Percentiles rank a stretch among this genome's conserved stretches.
Conservation (phyloP, 2,888 invertebrate species). For the Teinopalpus imperialis region DNA sequence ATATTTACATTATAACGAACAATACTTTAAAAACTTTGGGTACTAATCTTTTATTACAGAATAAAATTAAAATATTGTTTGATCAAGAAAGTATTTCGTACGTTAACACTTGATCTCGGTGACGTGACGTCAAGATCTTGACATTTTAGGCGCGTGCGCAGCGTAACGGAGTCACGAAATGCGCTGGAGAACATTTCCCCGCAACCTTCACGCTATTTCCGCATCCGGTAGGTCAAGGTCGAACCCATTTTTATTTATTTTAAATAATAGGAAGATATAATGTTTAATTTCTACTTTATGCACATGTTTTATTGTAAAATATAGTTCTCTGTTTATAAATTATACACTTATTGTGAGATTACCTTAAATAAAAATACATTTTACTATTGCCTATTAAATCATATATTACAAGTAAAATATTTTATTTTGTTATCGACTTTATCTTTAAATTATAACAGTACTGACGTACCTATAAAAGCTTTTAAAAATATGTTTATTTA, state of each 20-base stretch:
- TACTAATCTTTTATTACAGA: no score
- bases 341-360: no score
- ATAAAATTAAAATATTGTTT: background rate
- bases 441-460: no score
- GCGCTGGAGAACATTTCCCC: slow-evolving; percentile 52
- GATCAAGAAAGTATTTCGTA: slow-evolving; percentile 32
- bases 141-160: slow-evolving; percentile 56
- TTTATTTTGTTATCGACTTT: no score
- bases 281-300: background rate
- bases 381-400: no score
- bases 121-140: slow-evolving; percentile 53
- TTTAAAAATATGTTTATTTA: no score
- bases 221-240: slow-evolving; percentile 58
- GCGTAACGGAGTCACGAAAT: slow-evolving; percentile 44
- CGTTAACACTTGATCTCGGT: slow-evolving; percentile 36
- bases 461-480: no score
- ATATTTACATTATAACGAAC: no score
- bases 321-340: no score
- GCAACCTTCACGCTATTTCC: slow-evolving; percentile 56
- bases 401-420: no score
- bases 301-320: background rate
- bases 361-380: no score
- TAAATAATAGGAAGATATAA: background rate
- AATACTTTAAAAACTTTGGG: no score
- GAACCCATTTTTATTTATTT: slow-evolving; percentile 13